Conservation (phyloP, 2,888 invertebrate genomes). For the Nymphalis polychloros region DNA sequence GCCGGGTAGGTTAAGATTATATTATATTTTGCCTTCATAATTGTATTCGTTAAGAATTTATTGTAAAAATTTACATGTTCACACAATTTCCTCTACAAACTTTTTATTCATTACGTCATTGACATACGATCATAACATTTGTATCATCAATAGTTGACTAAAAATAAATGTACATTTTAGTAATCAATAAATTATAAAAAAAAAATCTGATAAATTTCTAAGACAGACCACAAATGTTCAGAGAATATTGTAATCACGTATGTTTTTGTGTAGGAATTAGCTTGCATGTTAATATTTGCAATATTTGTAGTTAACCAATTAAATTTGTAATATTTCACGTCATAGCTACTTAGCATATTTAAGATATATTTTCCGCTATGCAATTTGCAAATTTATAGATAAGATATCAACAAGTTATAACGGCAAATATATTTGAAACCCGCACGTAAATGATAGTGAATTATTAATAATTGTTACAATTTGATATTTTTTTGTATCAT, state of each 20-base stretch:
- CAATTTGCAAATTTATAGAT: not conserved
- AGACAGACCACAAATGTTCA: constrained; percentile 1
- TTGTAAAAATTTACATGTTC: not conserved
- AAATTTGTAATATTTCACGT: not conserved
- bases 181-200: not conserved
- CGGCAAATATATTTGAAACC: constrained; percentile 2
- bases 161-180: constrained; percentile 2
- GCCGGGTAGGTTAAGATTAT: constrained; percentile 66
- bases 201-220: not conserved
- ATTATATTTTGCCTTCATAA: constrained; percentile 36
- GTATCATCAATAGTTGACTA: no score
- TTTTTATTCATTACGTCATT: not conserved
- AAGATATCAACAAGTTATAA: not conserved
- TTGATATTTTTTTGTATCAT: not conserved
- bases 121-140: not conserved
- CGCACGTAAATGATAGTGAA: constrained; percentile 7
- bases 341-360: not conserved
- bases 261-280: not conserved
- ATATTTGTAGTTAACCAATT: constrained; percentile 1
- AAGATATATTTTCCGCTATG: constrained; percentile 3
- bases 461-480: not conserved
- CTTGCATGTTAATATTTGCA: constrained; percentile 9
- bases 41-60: constrained; percentile 15
- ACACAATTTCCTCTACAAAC: not conserved
- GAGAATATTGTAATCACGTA: not conserved